These are phyloP conservation scores for Myathropa florea DNA, from an alignment of 2,888 invertebrate genomes.

Conservation along the genomic window DNA sequence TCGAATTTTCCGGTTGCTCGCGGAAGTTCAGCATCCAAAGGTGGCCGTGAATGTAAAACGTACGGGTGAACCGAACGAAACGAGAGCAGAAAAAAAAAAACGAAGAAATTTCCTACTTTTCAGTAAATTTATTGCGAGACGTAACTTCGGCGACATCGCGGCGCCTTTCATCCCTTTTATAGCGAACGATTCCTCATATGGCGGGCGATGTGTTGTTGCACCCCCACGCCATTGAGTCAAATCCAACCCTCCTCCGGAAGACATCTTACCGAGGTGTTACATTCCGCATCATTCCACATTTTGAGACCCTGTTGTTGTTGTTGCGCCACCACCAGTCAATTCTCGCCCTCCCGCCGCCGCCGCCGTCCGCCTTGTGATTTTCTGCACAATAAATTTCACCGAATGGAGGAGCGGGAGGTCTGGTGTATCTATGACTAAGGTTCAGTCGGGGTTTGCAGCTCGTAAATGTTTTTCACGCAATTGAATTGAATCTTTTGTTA, in stretches of 20 bases:
- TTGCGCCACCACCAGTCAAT: neutral
- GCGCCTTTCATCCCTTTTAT: constrained; percentile 66
- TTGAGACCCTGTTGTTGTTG: constrained; percentile 20
- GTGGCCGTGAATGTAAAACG: constrained; percentile 70
- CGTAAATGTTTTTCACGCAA: constrained; percentile 69
- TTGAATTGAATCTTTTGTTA: constrained; percentile 63
- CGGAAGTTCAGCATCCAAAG: constrained; percentile 68
- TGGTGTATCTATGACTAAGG: constrained; percentile 17
- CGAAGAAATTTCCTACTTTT: constrained; percentile 51
- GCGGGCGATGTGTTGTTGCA: constrained; percentile 27
- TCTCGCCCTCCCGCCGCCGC: constrained; percentile 9
- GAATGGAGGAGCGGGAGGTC: neutral
- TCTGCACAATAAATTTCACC: constrained; percentile 65
- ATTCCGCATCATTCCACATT: constrained; percentile 63
- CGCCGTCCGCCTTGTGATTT: constrained; percentile 37
- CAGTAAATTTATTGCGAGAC: constrained; percentile 69
- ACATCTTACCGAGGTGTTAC: constrained; percentile 59
- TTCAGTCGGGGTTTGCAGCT: constrained; percentile 57
- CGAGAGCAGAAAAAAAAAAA: constrained; percentile 8
- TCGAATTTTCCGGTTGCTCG: constrained; percentile 71
- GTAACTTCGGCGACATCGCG: constrained; percentile 67
- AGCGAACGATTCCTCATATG: constrained; percentile 56
- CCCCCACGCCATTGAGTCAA: constrained; percentile 43
- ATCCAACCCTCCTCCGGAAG: constrained; percentile 25
- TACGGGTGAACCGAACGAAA: constrained; percentile 16